phyloP scores from a whole-genome alignment of 2,888 invertebrate genomes.

The Criorhina ranunculi region DNA sequence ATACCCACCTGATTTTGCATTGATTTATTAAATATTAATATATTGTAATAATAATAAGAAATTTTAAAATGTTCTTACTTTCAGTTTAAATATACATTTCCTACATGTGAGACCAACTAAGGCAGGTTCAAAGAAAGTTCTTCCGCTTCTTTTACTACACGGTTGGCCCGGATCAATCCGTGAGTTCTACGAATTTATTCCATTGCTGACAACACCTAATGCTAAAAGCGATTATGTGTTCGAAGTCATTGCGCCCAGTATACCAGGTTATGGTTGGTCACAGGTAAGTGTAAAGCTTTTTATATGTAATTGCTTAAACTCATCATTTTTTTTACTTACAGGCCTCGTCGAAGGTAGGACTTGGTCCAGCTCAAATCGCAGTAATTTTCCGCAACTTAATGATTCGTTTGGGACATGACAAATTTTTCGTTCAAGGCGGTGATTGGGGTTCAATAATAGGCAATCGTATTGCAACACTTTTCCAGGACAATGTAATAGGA shows the following conservation, averaged over 20 bases:
- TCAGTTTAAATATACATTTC: too few relatives aligned
- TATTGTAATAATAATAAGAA: too few relatives aligned
- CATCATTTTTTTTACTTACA: neutral
- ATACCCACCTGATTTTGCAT: too few relatives aligned
- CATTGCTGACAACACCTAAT: constrained; percentile 86
- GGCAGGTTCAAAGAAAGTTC: too few relatives aligned
- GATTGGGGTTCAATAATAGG: constrained; percentile 91
- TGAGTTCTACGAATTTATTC: constrained; percentile 93
- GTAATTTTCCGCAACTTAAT: constrained; percentile 87
- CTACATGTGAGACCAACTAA: too few relatives aligned
- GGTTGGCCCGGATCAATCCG: constrained; percentile 96
- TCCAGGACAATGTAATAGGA: constrained; percentile 86
- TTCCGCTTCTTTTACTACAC: constrained; percentile 87
- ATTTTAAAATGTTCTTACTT: too few relatives aligned
- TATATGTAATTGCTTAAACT: neutral
- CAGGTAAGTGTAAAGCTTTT: constrained; percentile 78
- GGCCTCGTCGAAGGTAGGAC: constrained; percentile 58
- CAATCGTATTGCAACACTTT: constrained; percentile 86
- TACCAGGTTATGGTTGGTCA: constrained; percentile 85
- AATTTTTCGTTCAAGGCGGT: constrained; percentile 89
- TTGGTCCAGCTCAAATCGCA: constrained; percentile 85
- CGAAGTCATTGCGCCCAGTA: constrained; percentile 86
- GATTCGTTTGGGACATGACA: constrained; percentile 86
- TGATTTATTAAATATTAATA: too few relatives aligned
- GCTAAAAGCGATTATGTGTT: constrained; percentile 86